Evolutionary conservation across 1,140 invertebrate species (phyloP), one percentile per base, ranked within the genome.

Genomic region (Temnothorax longispinosus): DNA sequence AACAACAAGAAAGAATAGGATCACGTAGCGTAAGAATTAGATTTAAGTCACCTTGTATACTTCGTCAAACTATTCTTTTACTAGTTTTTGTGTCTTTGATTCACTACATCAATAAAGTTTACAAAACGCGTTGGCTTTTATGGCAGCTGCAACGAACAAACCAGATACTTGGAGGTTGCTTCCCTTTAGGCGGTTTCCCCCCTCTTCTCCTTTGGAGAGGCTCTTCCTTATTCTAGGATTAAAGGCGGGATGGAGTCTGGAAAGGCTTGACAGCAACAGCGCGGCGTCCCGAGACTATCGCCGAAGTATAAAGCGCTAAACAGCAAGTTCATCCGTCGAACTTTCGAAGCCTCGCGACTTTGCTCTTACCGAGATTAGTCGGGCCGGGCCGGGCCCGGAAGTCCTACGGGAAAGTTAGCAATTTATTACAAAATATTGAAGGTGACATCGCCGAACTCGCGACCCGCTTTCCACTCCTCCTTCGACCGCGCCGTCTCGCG

Each of bases 371-470:
- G 47, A 89, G 90, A 90, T 88, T 90, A 87, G 86, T 86, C 35
- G 58, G 52, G 64, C 56, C 15, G 32, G 38, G 52, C 52, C 47
- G 58, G 32, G 38, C 41, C 52, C 47, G 58, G 18, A 44, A 5
- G n/a, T 71, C 80, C 41, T 74, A 67, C 47, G 74, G 21, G 50
- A 72, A 91, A 92, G 85, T 92, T 91, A 13, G 88, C 87, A 90
- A 92, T 91, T 92, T 88, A 91, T 92, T 90, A 88, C 86, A 89
- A 91, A 91, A 91, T 91, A 92, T 91, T 88, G 80, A 88, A 69
- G 60, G 21, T 78, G 82, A 85, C 82, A 56, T 21, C 80, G 80
- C 38, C 35, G 18, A 85, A 78, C 60, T 78, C 38, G 35, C 54
- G 69, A 8, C 15, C 5, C 58, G 44, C 27, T 85, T 41, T 54